A percentile compares a stretch with the other conserved stretches of the same genome.
Conservation (phyloP, 2,888 invertebrate genomes). For the Plutella xylostella region DNA sequence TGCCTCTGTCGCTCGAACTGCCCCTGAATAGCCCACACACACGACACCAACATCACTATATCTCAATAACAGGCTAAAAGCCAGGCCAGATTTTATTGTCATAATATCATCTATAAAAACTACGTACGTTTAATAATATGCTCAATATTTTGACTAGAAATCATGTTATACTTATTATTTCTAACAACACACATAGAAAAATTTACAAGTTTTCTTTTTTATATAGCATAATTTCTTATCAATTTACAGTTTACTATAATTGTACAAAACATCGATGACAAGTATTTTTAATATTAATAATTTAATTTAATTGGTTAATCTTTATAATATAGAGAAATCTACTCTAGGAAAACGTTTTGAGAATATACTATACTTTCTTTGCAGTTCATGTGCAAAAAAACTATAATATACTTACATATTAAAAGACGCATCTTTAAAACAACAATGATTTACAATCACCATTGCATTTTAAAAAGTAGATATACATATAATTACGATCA, state of each 20-base stretch:
- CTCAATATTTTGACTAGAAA: slow-evolving; percentile 71
- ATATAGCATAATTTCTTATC: slow-evolving; percentile 61
- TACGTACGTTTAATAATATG: slow-evolving; percentile 59
- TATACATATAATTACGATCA: neutral
- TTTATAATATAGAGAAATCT: slow-evolving; percentile 20
- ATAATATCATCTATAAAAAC: slow-evolving; percentile 62
- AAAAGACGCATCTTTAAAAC: slow-evolving; percentile 31
- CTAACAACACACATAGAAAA: slow-evolving; percentile 61
- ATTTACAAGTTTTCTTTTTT: slow-evolving; percentile 44
- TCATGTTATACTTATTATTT: slow-evolving; percentile 65
- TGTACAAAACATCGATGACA: slow-evolving; percentile 64
- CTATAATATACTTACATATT: too few relatives aligned
- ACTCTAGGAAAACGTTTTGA: slow-evolving; percentile 26
- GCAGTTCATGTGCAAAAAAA: too few relatives aligned
- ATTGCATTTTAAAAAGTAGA: slow-evolving; percentile 24
- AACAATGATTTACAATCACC: slow-evolving; percentile 45
- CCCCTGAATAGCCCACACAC: too few relatives aligned
- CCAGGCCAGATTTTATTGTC: slow-evolving; percentile 66
- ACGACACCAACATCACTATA: too few relatives aligned
- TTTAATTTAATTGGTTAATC: slow-evolving; percentile 21
- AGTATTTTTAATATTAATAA: slow-evolving; percentile 24
- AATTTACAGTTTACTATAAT: slow-evolving; percentile 59
- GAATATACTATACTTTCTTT: too few relatives aligned
- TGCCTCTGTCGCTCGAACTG: too few relatives aligned
- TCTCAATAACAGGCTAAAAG: too few relatives aligned